These are phyloP conservation scores for Eublepharis macularius DNA, from an alignment of 2,113 vertebrate species.

Conservation along the genomic window DNA sequence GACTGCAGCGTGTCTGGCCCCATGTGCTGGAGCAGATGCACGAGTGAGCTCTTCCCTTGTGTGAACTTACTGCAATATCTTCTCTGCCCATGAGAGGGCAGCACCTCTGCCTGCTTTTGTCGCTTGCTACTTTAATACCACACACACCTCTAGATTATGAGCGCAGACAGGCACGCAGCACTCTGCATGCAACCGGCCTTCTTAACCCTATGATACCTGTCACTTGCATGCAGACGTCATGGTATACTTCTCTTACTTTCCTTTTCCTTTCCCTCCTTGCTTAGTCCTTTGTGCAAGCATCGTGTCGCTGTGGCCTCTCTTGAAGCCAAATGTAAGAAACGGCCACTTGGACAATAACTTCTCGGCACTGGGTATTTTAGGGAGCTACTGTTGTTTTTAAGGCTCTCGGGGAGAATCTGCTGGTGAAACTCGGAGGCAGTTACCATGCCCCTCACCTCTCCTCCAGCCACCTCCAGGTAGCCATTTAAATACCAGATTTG, in stretches of 20 bases:
- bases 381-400: background rate
- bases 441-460: background rate
- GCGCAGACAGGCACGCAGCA: background rate
- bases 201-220: background rate
- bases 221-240: background rate
- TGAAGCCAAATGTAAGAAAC: background rate
- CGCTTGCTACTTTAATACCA: background rate
- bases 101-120: background rate
- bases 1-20: background rate
- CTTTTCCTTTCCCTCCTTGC: background rate
- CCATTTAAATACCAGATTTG: background rate
- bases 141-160: background rate
- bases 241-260: no score
- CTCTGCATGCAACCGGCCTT: background rate
- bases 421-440: background rate
- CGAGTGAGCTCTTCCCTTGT: background rate
- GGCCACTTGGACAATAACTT: background rate
- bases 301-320: background rate
- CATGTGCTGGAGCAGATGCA: background rate
- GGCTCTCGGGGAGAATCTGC: background rate
- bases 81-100: constrained; percentile 4
- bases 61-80: background rate
- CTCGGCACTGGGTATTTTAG: background rate
- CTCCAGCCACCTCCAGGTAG: background rate
- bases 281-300: no score